These are phyloP conservation scores for Sarcophilus harrisii DNA, from an alignment of 2,797 vertebrate genomes.

Conservation along the genomic window DNA sequence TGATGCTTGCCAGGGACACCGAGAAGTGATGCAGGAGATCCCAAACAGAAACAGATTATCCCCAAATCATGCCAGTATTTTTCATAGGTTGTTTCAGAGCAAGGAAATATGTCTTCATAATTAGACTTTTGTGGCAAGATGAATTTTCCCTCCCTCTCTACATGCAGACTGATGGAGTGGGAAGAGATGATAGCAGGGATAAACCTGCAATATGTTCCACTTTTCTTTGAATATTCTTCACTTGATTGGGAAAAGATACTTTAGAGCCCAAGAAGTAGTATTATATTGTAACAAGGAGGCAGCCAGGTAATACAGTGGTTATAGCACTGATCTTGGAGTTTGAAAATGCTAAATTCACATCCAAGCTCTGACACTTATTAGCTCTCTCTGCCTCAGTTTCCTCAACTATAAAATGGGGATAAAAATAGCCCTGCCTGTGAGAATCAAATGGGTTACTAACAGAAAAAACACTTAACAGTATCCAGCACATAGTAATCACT, in stretches of 20 bases:
- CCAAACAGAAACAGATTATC: background rate
- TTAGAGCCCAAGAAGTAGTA: background rate
- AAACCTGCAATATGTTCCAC: background rate
- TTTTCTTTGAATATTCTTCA: slow-evolving; percentile 50
- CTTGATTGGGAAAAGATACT: background rate
- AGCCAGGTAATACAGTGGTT: no score
- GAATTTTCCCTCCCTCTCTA: background rate
- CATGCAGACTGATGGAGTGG: background rate
- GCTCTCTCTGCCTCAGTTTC: background rate
- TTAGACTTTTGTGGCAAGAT: background rate
- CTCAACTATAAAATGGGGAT: background rate
- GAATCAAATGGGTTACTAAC: background rate
- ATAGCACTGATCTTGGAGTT: background rate
- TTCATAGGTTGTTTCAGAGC: background rate
- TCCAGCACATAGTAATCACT: background rate
- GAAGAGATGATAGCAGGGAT: background rate
- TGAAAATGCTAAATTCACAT: background rate
- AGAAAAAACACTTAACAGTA: background rate
- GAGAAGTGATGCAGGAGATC: background rate
- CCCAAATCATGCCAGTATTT: background rate
- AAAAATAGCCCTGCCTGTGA: background rate
- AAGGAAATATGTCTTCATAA: background rate
- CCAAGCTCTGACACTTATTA: background rate
- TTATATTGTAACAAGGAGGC: background rate
- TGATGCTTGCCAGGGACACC: background rate